Evolutionary conservation across 1,140 invertebrate genomes (phyloP).

Genomic region (Cyclargus thomasi): DNA sequence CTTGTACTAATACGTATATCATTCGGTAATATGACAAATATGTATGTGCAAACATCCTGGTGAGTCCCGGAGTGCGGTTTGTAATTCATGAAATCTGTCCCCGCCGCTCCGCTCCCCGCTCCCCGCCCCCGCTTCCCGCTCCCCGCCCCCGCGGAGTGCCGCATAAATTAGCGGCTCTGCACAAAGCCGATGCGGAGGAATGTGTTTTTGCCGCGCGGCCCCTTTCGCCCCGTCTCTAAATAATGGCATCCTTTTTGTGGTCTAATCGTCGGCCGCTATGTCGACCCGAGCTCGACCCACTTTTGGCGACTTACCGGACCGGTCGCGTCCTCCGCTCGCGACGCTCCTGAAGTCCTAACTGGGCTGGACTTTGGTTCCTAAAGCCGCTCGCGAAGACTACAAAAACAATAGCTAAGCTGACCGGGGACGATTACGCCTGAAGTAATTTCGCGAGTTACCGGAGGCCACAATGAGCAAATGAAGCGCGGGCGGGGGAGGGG

Average conservation of each 20-base stretch:
- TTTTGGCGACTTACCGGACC: conserved; percentile 33
- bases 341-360: conserved; percentile 12
- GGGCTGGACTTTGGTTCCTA: not conserved
- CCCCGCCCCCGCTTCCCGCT: not conserved
- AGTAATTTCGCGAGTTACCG: not conserved
- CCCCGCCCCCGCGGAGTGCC: conserved; percentile 15
- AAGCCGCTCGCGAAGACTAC: not conserved
- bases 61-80: not conserved
- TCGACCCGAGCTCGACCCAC: conserved; percentile 29
- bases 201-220: conserved; percentile 47
- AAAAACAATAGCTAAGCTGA: not conserved
- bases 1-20: no score
- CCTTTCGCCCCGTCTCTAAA: conserved; percentile 47
- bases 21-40: no score
- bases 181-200: conserved; percentile 34
- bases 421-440: not conserved
- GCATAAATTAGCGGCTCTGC: conserved; percentile 21
- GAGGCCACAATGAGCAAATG: conserved; percentile 25
- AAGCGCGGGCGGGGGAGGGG: conserved; percentile 25
- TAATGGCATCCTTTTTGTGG: conserved; percentile 52
- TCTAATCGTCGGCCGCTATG: conserved; percentile 40
- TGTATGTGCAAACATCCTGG: no score
- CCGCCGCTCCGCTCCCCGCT: not conserved
- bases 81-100: not conserved
- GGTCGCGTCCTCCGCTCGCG: conserved; percentile 26